phyloP scores from a whole-genome alignment of 2,797 vertebrate genomes.

The Kryptopterus vitreolus region DNA sequence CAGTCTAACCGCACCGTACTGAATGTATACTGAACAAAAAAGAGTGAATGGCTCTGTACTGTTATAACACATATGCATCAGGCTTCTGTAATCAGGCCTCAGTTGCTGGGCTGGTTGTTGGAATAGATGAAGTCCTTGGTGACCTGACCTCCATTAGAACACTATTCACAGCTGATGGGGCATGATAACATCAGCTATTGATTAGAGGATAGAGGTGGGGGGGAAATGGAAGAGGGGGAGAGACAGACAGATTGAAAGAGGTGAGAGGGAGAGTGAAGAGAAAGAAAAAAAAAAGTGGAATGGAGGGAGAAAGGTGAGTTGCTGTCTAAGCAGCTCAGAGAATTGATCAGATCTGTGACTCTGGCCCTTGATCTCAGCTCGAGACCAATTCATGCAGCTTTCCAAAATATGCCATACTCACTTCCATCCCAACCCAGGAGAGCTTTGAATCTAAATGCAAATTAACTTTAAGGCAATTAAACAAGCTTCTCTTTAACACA shows the following conservation, averaged over 20 bases:
- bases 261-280: conserved; percentile 1
- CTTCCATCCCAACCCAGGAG: conserved; percentile 48
- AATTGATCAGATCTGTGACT: conserved; percentile 54
- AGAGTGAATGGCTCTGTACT: conserved; percentile 10
- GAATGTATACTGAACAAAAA: conserved; percentile 39
- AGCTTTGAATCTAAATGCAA: conserved; percentile 60
- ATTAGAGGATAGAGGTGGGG: conserved; percentile 50
- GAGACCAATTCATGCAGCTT: conserved; percentile 54
- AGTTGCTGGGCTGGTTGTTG: conserved; percentile 43
- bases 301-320: conserved; percentile 36
- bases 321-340: conserved; percentile 53
- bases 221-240: conserved; percentile 35
- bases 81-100: conserved; percentile 40
- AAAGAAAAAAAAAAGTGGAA: conserved; percentile 18
- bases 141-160: conserved; percentile 60
- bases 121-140: conserved; percentile 54
- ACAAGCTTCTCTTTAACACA: conserved; percentile 50
- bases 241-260: conserved; percentile 10
- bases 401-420: conserved; percentile 47
- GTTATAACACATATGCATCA: conserved; percentile 43
- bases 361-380: conserved; percentile 51
- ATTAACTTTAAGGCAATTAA: conserved; percentile 56
- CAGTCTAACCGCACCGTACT: conserved; percentile 31
- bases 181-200: conserved; percentile 61
- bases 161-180: conserved; percentile 60